These are phyloP conservation scores for Boloria selene DNA, from an alignment of 2,888 invertebrate species.

Conservation along the genomic window DNA sequence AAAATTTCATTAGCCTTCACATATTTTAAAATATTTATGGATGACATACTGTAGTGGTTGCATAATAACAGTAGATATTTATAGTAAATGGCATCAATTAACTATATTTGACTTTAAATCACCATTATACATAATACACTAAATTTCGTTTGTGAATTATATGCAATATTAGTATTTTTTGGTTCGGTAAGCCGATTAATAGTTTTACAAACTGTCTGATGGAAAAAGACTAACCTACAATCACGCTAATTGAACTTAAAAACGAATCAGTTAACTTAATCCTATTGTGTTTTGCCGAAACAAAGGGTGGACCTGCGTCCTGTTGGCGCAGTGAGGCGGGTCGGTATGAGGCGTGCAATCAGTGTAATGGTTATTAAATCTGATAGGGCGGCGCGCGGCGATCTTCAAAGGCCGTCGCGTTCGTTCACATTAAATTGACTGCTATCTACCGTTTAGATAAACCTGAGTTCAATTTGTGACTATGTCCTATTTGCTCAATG, in stretches of 20 bases:
- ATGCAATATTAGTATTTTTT: no score
- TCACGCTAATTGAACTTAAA: constrained; percentile 2
- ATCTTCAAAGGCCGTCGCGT: constrained; percentile 24
- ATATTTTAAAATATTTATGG: no score
- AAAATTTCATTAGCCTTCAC: no score
- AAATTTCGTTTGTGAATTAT: no score
- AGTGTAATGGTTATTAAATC: constrained; percentile 40
- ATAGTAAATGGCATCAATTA: no score
- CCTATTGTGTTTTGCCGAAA: constrained; percentile 11
- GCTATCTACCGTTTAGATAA: constrained; percentile 29
- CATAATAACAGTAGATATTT: no score
- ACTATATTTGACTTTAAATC: no score
- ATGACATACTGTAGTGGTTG: no score
- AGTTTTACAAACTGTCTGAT: no score
- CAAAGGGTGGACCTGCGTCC: constrained; percentile 11
- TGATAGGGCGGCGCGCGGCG: constrained; percentile 34
- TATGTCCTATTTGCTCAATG: neutral
- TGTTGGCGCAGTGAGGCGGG: neutral
- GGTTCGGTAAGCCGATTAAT: no score
- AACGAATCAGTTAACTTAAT: constrained; percentile 5
- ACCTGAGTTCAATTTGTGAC: constrained; percentile 14
- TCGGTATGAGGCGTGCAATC: constrained; percentile 22
- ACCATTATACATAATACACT: no score
- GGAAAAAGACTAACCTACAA: neutral
- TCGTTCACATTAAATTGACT: constrained; percentile 20